Percentiles rank a stretch among this genome's conserved stretches.
Conservation (phyloP, 2,797 vertebrate species). For the Remorina albescens region DNA sequence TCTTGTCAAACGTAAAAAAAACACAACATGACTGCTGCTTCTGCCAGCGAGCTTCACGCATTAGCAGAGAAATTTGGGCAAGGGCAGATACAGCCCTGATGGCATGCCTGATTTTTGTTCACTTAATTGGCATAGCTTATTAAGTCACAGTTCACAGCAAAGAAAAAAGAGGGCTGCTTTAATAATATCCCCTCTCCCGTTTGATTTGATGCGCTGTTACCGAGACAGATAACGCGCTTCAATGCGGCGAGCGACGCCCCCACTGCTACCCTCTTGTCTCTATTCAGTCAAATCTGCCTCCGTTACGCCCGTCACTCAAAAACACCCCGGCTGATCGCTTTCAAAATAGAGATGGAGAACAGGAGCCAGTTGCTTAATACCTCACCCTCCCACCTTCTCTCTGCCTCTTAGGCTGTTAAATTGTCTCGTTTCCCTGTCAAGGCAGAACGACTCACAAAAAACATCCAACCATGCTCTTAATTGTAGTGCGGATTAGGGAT, state of each 20-base stretch:
- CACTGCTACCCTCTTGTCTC: constrained; percentile 77
- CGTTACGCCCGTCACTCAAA: constrained; percentile 84
- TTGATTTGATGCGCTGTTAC: constrained; percentile 83
- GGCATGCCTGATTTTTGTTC: constrained; percentile 82
- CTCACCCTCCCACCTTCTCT: constrained; percentile 68
- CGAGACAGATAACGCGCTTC: constrained; percentile 75
- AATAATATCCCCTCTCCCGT: constrained; percentile 81
- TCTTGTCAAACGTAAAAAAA: constrained; percentile 43
- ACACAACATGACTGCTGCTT: constrained; percentile 20
- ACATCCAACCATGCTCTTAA: constrained; percentile 80
- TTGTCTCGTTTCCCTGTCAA: constrained; percentile 76
- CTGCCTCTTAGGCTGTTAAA: constrained; percentile 69
- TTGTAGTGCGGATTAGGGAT: constrained; percentile 86
- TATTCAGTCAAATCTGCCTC: constrained; percentile 84
- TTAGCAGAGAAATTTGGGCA: constrained; percentile 75
- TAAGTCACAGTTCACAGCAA: constrained; percentile 82
- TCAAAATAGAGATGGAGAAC: constrained; percentile 80
- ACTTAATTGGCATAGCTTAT: constrained; percentile 83
- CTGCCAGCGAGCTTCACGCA: constrained; percentile 68
- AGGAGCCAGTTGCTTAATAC: constrained; percentile 76
- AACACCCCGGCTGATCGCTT: constrained; percentile 74
- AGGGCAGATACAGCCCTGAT: constrained; percentile 75
- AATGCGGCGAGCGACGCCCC: constrained; percentile 59
- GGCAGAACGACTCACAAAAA: constrained; percentile 76
- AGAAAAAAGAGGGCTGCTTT: constrained; percentile 75